Base-by-base conservation (phyloP, 2,797 vertebrate genomes). In the Triplophysa yarkandensis region DNA sequence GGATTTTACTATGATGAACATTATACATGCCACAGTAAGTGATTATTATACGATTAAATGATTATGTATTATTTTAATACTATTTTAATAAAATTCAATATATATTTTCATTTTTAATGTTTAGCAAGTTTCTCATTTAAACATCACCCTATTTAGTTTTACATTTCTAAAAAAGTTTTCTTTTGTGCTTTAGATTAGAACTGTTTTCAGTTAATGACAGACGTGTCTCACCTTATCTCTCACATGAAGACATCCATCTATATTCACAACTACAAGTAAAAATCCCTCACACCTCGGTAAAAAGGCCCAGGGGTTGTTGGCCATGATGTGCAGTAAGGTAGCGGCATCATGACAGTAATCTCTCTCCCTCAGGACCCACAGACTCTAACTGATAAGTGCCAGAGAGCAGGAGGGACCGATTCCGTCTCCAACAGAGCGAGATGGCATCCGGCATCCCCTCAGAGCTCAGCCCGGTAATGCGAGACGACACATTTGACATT, bases 401-500 rank as follows among this genome's bases (percentile, higher is more conserved):
- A 93, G 87, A 87, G 92, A 91, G 90, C 88, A 23, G 60, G 48
- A 46, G 43, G 69, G 87, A 89, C 89, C 88, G 88, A 92, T 91
- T 93, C 91, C 87, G 87, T 89, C 92, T 93, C 90, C 92, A 91
- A 80, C 77, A 86, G 87, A 93, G 91, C 87, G 87, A 89, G 83
- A 85, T 76, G 77, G 89, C 87, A 84, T 85, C 84, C 82, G 77
- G 89, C 84, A 85, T 90, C 85, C 90, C 89, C 92, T 93, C 92
- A 89, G 88, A 82, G 85, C 87, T 87, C 83, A 43, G 64, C 82
- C 87, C 88, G 85, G 87, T 95, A 93, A 96, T 95, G 83, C 48
- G 84, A 94, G 83, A 83, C 87, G 94, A 96, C 95, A 86, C 83
- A 88, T 86, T 89, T 94, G 93, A 95, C 95, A 95, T 95, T 95